phyloP scores from a whole-genome alignment of 2,888 invertebrate species.

The Epinotia bilunana region DNA sequence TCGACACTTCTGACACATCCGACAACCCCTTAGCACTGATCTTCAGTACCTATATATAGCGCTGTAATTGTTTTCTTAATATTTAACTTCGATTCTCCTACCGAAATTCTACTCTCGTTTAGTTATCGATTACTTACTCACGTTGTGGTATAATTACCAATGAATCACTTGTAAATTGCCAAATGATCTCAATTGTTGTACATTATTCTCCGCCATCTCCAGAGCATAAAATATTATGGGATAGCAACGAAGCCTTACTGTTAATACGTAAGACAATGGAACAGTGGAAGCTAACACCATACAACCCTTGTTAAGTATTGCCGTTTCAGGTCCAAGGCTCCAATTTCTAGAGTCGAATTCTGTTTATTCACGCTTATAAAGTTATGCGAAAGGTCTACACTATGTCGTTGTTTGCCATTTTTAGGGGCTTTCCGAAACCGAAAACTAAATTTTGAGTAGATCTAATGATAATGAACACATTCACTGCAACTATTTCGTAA shows the following conservation, averaged over 20 bases:
- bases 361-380: slow-evolving; percentile 19
- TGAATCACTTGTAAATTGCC: background rate
- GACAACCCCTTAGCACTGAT: too few species aligned
- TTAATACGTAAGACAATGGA: background rate
- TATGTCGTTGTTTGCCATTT: background rate
- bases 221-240: slow-evolving; percentile 9
- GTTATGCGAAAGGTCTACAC: slow-evolving; percentile 6
- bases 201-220: background rate
- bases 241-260: background rate
- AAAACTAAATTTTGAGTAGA: background rate
- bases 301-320: slow-evolving; percentile 1
- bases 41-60: too few species aligned
- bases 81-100: background rate
- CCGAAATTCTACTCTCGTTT: background rate
- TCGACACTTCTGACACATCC: too few species aligned
- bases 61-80: too few species aligned
- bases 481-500: too few species aligned
- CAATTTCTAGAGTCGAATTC: slow-evolving; percentile 19
- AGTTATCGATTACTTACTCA: background rate
- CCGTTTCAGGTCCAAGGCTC: background rate
- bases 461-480: too few species aligned
- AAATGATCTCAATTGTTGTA: background rate
- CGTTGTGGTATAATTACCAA: background rate
- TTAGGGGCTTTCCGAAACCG: background rate
- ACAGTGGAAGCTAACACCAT: slow-evolving; percentile 16